Evolutionary conservation across 2,888 invertebrate species (phyloP).

Genomic region (Limnephilus lunatus): DNA sequence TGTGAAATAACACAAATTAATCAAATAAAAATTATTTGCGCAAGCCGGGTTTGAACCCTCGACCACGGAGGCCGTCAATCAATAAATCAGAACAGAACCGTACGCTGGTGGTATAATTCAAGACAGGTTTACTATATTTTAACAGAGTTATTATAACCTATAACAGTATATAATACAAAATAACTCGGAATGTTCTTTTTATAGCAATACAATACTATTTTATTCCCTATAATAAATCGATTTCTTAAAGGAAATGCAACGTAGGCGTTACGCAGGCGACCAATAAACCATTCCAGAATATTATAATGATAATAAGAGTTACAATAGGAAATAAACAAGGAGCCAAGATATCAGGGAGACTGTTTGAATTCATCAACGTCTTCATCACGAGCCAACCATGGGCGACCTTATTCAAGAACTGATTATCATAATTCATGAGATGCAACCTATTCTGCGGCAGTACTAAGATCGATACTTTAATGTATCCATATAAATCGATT

Average conservation of each 20-base stretch:
- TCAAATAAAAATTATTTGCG: too few relatives aligned
- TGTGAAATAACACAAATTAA: too few relatives aligned
- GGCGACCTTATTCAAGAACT: not conserved
- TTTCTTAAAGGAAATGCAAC: not conserved
- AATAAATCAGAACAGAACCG: too few relatives aligned
- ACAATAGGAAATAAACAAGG: not conserved
- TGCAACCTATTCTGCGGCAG: not conserved
- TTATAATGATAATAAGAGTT: not conserved
- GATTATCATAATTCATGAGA: not conserved
- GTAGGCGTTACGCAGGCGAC: not conserved
- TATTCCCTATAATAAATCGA: not conserved
- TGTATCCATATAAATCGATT: not conserved
- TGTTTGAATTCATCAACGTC: not conserved
- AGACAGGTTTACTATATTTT: not conserved
- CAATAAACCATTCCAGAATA: not conserved
- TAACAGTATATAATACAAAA: not conserved
- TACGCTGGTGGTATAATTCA: not conserved
- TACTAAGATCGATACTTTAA: not conserved
- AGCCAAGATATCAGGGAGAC: not conserved
- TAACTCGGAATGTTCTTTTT: not conserved
- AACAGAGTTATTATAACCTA: too few relatives aligned
- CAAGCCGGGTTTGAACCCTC: too few relatives aligned
- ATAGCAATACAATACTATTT: not conserved
- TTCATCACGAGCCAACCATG: too few relatives aligned
- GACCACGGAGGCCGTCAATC: too few relatives aligned